Percentiles rank a stretch among this genome's conserved stretches.
phyloP scores from a whole-genome alignment of 2,888 invertebrate genomes.

The Pseudococcus jackbeardsleyi region DNA sequence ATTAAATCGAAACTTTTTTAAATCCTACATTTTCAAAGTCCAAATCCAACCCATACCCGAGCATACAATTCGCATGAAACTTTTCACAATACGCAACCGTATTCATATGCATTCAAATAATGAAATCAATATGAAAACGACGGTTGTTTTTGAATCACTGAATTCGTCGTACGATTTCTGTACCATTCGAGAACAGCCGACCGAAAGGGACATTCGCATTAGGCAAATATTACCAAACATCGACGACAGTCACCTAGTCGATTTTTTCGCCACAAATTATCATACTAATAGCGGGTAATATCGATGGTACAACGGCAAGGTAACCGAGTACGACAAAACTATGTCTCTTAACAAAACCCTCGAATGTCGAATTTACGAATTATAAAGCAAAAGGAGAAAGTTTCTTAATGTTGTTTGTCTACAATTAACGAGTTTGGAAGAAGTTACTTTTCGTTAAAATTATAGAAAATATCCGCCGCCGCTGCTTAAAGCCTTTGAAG shows the following conservation, averaged over 20 bases:
- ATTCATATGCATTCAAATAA: not conserved
- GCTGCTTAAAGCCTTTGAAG: slow-evolving; percentile 31
- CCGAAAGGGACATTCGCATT: not conserved
- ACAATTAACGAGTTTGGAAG: slow-evolving; percentile 47
- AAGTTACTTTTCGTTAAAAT: slow-evolving; percentile 47
- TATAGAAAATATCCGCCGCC: slow-evolving; percentile 28
- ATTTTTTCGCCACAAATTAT: not conserved
- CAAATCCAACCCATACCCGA: no score
- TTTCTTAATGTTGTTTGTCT: slow-evolving; percentile 47
- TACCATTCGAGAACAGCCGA: not conserved
- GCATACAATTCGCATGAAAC: no score
- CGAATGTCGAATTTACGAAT: slow-evolving; percentile 28
- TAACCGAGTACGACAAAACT: slow-evolving; percentile 12
- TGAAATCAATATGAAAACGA: not conserved
- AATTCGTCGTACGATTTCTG: not conserved
- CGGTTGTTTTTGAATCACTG: not conserved
- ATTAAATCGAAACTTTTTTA: no score
- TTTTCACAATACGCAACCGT: no score
- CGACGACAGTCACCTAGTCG: not conserved
- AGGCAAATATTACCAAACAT: not conserved
- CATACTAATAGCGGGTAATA: not conserved
- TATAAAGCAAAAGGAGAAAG: slow-evolving; percentile 42
- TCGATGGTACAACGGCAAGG: not conserved
- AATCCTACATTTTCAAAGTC: no score
- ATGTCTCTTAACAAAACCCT: slow-evolving; percentile 8